phyloP scores from a whole-genome alignment of 2,113 vertebrate genomes.

The Eulemur macaco region DNA sequence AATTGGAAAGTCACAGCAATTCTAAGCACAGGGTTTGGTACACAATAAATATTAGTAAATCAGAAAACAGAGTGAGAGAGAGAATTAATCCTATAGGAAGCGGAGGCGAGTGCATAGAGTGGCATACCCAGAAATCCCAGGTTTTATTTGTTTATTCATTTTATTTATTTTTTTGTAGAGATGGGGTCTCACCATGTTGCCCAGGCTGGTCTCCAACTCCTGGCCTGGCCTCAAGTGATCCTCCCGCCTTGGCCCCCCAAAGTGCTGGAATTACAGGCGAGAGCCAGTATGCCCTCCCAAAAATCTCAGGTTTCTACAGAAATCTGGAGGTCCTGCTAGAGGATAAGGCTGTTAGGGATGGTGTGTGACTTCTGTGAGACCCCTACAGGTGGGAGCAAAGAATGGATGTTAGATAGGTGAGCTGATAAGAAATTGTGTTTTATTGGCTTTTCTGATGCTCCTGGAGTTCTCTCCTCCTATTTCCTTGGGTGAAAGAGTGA shows the following conservation, averaged over 20 bases:
- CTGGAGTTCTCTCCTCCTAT: background rate
- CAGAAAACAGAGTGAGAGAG: background rate
- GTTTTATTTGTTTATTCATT: no score
- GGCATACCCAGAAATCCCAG: background rate
- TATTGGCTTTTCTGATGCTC: background rate
- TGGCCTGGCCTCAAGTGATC: no score
- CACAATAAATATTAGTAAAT: background rate
- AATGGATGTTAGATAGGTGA: background rate
- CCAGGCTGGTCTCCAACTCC: no score
- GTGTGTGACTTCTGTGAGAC: background rate
- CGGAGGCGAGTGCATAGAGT: background rate
- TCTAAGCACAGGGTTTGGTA: background rate
- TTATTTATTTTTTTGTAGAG: no score
- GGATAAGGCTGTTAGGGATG: background rate
- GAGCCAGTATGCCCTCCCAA: no score
- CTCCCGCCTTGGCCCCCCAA: no score
- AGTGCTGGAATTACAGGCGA: no score
- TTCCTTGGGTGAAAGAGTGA: background rate
- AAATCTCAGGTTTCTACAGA: background rate
- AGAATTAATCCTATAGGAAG: background rate
- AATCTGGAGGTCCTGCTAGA: background rate
- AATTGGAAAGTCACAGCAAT: background rate
- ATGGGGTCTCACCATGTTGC: no score
- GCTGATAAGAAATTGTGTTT: background rate
- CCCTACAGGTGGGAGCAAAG: background rate